Evolutionary conservation across 1,140 invertebrate genomes (phyloP).

Genomic region (Tetramorium alpestre): DNA sequence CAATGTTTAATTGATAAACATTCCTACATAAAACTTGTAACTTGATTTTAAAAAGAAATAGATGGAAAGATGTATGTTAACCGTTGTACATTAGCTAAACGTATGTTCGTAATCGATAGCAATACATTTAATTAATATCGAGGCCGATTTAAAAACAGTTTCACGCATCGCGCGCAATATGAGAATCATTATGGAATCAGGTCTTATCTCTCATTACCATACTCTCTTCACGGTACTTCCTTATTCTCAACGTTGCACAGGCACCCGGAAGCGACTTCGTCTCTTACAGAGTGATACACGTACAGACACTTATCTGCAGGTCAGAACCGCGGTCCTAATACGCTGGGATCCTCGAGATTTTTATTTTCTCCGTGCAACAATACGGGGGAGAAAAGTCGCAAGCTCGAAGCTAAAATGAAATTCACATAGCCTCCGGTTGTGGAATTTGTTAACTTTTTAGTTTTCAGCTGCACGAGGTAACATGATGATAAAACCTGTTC

Average conservation of each 20-base stretch:
- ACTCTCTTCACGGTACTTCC: slow-evolving; percentile 55
- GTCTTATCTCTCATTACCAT: slow-evolving; percentile 60
- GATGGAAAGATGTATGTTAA: neutral
- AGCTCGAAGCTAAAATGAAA: neutral
- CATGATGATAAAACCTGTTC: slow-evolving; percentile 26
- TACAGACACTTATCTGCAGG: slow-evolving; percentile 58
- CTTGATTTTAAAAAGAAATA: neutral
- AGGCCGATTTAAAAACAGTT: neutral
- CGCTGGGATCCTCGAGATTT: neutral
- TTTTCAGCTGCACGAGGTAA: neutral
- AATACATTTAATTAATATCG: slow-evolving; percentile 6
- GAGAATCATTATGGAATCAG: slow-evolving; percentile 42
- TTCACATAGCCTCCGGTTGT: neutral
- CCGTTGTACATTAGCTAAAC: neutral
- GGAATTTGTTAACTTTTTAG: neutral
- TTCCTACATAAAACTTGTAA: neutral
- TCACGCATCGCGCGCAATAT: neutral
- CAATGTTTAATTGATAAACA: neutral
- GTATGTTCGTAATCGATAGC: neutral
- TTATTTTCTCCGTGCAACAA: neutral
- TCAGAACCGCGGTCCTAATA: slow-evolving; percentile 22
- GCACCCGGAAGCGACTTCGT: slow-evolving; percentile 66
- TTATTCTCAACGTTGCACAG: slow-evolving; percentile 62
- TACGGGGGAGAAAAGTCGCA: neutral
- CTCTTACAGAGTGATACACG: slow-evolving; percentile 61